Percentiles rank a stretch among this genome's conserved stretches.
Evolutionary conservation across 2,113 vertebrate genomes (phyloP).

Genomic region (Labeo catla): DNA sequence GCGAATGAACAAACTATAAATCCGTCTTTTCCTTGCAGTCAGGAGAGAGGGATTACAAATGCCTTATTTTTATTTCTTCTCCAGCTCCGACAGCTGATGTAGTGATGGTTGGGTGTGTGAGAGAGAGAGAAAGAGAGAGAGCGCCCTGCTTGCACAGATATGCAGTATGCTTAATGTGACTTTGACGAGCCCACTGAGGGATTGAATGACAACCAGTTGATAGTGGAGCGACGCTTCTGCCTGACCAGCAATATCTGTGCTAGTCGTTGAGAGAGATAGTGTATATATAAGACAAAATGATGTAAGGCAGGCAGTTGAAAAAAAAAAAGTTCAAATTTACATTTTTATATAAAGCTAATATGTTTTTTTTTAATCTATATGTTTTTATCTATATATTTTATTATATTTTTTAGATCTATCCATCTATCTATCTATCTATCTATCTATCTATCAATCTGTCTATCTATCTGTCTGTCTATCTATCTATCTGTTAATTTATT

Average conservation of each 20-base stretch:
- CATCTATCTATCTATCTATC: too few relatives aligned
- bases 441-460: too few relatives aligned
- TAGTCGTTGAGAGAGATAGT: neutral
- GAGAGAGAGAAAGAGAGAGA: neutral
- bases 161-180: constrained; percentile 44
- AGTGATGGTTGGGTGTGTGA: neutral
- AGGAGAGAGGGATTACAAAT: constrained; percentile 30
- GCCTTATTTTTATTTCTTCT: constrained; percentile 28
- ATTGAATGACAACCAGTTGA: constrained; percentile 57
- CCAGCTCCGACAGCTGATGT: constrained; percentile 6
- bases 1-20: neutral
- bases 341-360: too few relatives aligned
- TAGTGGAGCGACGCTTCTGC: constrained; percentile 33
- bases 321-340: neutral
- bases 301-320: neutral
- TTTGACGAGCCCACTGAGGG: constrained; percentile 46
- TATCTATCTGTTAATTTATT: too few relatives aligned
- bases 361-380: too few relatives aligned
- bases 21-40: neutral
- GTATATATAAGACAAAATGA: neutral
- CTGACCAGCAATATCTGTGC: constrained; percentile 29
- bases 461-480: too few relatives aligned
- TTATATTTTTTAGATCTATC: too few relatives aligned
- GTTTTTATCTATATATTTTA: too few relatives aligned
- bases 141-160: neutral